Conservation (phyloP, 2,888 invertebrate genomes). For the Neria commutata region DNA sequence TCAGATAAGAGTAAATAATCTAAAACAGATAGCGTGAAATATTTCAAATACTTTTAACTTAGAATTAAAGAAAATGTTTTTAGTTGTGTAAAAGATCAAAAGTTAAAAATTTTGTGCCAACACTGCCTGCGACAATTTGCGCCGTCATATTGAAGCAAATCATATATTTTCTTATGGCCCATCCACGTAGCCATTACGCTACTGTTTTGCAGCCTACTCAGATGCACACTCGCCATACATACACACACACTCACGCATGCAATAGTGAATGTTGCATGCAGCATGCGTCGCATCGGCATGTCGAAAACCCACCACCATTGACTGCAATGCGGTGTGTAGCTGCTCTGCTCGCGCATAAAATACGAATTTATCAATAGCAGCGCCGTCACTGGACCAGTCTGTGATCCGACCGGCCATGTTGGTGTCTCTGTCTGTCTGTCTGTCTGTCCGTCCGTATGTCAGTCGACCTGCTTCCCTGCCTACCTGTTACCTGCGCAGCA, state of each 20-base stretch:
- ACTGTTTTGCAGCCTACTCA: neutral
- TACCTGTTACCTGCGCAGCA: constrained; percentile 41
- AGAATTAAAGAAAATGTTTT: too few species aligned
- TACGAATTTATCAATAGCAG: neutral
- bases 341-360: constrained; percentile 5
- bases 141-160: too few species aligned
- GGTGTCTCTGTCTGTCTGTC: neutral
- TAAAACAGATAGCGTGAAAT: too few species aligned
- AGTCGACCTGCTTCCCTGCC: constrained; percentile 6
- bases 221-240: neutral
- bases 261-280: too few species aligned
- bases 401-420: neutral
- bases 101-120: too few species aligned
- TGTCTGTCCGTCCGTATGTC: neutral
- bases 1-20: too few species aligned
- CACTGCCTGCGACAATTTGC: too few species aligned
- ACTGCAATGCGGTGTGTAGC: too few species aligned
- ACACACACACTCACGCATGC: neutral
- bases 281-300: too few species aligned
- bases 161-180: neutral
- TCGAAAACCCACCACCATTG: neutral
- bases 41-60: too few species aligned
- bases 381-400: neutral
- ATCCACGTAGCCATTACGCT: neutral
- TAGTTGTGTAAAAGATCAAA: too few species aligned